phyloP scores from a whole-genome alignment of 2,888 invertebrate genomes.

The Himalopsyche anomala region DNA sequence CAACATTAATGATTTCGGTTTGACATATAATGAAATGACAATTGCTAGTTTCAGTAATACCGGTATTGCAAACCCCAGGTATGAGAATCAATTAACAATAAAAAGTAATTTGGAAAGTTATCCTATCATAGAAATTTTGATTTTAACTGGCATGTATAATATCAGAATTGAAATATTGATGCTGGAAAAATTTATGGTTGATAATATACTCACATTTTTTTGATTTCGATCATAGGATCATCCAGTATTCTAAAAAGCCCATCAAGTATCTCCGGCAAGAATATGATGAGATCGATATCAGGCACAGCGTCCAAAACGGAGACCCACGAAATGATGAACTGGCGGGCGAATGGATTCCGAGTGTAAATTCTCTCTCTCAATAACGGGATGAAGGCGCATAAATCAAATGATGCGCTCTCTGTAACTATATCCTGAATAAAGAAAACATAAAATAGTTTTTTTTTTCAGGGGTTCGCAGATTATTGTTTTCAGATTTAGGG shows the following conservation, averaged over 20 bases:
- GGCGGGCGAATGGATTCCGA: conserved; percentile 91
- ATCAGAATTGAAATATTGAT: no score
- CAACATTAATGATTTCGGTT: no score
- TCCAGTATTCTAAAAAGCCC: conserved; percentile 95
- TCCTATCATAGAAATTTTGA: no score
- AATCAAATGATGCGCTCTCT: conserved; percentile 92
- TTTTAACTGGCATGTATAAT: no score
- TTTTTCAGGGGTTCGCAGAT: no score
- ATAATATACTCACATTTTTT: conserved; percentile 82
- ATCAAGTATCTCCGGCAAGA: conserved; percentile 96
- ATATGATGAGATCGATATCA: conserved; percentile 91
- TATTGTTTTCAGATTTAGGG: no score
- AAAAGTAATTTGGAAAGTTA: no score
- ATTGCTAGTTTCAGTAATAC: no score
- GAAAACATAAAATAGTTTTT: neutral
- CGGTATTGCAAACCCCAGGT: no score
- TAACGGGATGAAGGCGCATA: conserved; percentile 92
- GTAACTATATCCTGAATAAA: conserved; percentile 94
- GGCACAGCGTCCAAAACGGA: conserved; percentile 96
- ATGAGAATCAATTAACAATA: no score
- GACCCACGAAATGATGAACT: conserved; percentile 99
- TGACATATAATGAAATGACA: no score
- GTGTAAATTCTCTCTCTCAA: conserved; percentile 94
- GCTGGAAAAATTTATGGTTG: no score
- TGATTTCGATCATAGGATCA: conserved; percentile 92